Conservation (phyloP, 1,140 invertebrate genomes). For the Pseudomyrmex pallidus region DNA sequence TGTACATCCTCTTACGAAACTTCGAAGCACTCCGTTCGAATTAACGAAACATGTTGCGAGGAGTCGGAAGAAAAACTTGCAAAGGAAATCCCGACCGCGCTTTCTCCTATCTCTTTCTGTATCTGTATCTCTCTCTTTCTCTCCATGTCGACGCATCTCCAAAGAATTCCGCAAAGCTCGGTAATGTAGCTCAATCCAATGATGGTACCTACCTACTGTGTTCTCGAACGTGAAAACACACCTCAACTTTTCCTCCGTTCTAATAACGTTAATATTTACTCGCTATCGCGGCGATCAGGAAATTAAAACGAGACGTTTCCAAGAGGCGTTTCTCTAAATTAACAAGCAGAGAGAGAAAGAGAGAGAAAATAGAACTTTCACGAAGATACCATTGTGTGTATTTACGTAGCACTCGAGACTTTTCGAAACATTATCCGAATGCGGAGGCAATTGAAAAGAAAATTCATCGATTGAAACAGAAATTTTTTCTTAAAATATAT, state of each 20-base stretch:
- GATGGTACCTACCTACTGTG: constrained; percentile 5
- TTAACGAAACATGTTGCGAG: constrained; percentile 68
- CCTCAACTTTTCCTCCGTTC: constrained; percentile 23
- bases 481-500: too few relatives aligned
- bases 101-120: background rate
- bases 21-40: constrained; percentile 72
- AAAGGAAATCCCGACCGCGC: constrained; percentile 56
- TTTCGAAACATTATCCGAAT: too few relatives aligned
- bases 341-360: constrained; percentile 32
- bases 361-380: background rate
- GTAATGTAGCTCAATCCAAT: constrained; percentile 56
- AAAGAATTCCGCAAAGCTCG: constrained; percentile 44
- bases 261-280: constrained; percentile 53
- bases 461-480: too few relatives aligned
- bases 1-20: constrained; percentile 72
- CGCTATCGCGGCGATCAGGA: constrained; percentile 47
- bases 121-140: constrained; percentile 9
- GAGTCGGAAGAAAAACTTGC: constrained; percentile 64
- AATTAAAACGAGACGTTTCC: constrained; percentile 52
- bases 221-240: constrained; percentile 48
- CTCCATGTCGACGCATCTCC: constrained; percentile 2
- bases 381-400: too few relatives aligned
- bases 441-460: too few relatives aligned
- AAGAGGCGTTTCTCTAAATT: constrained; percentile 38
- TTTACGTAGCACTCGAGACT: too few relatives aligned